Evolutionary conservation across 2,888 invertebrate genomes (phyloP).

Genomic region (Pseudococcus viburni): DNA sequence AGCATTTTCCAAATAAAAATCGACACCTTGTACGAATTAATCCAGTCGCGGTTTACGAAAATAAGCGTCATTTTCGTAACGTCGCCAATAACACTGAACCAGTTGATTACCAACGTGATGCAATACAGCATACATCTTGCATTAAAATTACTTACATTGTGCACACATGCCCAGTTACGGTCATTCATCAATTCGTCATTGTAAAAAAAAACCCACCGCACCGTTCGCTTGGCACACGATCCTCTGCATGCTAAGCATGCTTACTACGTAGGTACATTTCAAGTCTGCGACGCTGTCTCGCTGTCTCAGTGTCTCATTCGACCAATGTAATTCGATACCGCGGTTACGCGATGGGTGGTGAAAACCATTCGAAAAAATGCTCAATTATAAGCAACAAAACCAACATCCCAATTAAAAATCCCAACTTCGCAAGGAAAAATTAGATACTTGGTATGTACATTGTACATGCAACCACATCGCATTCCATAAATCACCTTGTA

Average conservation of each 20-base stretch:
- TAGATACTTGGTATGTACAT: background rate
- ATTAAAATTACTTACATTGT: conserved; percentile 58
- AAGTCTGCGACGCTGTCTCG: background rate
- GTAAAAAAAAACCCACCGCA: conserved; percentile 39
- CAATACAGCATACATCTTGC: conserved; percentile 30
- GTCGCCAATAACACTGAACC: conserved; percentile 43
- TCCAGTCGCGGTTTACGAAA: conserved; percentile 32
- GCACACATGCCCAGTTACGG: conserved; percentile 35
- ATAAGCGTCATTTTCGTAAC: conserved; percentile 35
- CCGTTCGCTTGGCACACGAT: conserved; percentile 38
- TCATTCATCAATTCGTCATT: conserved; percentile 55
- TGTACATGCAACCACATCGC: background rate
- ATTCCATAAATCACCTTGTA: background rate
- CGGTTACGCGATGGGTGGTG: conserved; percentile 34
- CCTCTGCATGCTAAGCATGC: background rate
- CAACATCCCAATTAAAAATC: background rate
- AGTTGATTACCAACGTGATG: conserved; percentile 52
- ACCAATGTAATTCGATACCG: conserved; percentile 21
- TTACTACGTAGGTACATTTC: background rate
- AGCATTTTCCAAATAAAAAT: background rate
- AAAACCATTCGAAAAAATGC: conserved; percentile 28
- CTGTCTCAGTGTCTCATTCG: background rate
- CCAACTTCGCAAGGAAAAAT: background rate
- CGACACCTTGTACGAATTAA: conserved; percentile 34
- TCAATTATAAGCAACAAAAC: background rate